phyloP scores from a whole-genome alignment of 2,888 invertebrate genomes.

The Cryptocephalus moraei region DNA sequence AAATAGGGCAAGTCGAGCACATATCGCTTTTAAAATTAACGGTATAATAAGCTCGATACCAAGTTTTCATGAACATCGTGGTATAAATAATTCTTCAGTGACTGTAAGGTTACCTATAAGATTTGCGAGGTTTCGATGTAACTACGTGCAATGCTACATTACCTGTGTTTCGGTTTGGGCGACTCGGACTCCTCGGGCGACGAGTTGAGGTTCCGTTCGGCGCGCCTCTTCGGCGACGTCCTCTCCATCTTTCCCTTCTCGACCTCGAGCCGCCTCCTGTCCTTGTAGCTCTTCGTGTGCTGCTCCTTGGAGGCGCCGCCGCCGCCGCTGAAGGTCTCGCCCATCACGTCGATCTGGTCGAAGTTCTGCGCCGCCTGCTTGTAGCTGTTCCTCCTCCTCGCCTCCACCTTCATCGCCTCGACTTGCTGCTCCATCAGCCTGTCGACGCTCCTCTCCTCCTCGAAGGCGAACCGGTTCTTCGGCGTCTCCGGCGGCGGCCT shows the following conservation, averaged over 20 bases:
- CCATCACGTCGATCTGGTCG: slow-evolving; percentile 29
- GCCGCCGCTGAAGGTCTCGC: slow-evolving; percentile 13
- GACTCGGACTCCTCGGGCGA: slow-evolving; percentile 31
- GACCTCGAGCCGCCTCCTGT: slow-evolving; percentile 21
- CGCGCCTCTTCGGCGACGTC: slow-evolving; percentile 27
- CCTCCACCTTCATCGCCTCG: slow-evolving; percentile 30
- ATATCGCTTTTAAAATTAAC: no score
- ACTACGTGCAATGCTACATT: neutral
- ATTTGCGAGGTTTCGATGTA: neutral
- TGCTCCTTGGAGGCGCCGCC: slow-evolving; percentile 20
- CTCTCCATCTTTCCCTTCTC: slow-evolving; percentile 24
- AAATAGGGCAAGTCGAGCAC: no score
- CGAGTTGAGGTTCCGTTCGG: slow-evolving; percentile 24
- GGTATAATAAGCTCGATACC: no score
- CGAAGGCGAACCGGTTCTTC: slow-evolving; percentile 6
- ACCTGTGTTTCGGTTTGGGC: slow-evolving; percentile 33
- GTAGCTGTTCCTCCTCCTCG: slow-evolving; percentile 33
- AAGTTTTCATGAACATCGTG: no score
- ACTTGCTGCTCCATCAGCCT: slow-evolving; percentile 32
- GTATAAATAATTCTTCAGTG: no score
- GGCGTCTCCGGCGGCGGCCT: neutral
- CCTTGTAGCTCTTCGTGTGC: slow-evolving; percentile 21
- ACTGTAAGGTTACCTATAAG: no score
- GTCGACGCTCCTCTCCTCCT: slow-evolving; percentile 26
- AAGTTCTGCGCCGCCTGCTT: slow-evolving; percentile 33